A percentile compares a stretch with the other conserved stretches of the same genome.
These are phyloP conservation scores for Caerostris extrusa DNA, from an alignment of 1,140 invertebrate species.

Conservation along the genomic window DNA sequence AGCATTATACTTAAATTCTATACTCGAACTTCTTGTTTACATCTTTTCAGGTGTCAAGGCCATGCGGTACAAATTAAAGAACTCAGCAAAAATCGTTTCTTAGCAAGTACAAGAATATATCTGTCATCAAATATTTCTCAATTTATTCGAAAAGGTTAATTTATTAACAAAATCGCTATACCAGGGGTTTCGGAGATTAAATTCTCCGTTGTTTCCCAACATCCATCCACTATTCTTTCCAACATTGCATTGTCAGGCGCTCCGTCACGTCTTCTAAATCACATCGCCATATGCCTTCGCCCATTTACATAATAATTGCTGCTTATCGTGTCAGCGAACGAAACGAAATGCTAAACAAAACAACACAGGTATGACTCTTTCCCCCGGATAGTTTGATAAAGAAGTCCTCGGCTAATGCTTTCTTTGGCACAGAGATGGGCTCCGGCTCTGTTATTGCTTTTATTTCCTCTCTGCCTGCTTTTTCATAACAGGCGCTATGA, in stretches of 20 bases:
- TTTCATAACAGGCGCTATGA: neutral
- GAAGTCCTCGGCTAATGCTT: constrained; percentile 41
- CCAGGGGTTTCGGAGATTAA: too few species aligned
- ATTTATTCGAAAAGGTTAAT: too few species aligned
- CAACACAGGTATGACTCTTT: neutral
- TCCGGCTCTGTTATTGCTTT: neutral
- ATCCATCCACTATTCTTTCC: neutral
- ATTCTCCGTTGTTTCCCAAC: too few species aligned
- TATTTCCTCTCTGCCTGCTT: neutral
- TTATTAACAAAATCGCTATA: too few species aligned
- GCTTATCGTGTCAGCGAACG: neutral
- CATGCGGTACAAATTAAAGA: too few species aligned
- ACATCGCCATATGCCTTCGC: neutral
- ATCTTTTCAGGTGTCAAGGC: too few species aligned
- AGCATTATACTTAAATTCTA: too few species aligned
- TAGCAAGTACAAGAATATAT: too few species aligned
- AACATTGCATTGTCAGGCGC: neutral
- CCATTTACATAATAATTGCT: constrained; percentile 65
- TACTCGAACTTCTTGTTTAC: too few species aligned
- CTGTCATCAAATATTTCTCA: too few species aligned
- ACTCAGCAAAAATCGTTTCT: too few species aligned
- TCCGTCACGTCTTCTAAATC: constrained; percentile 21
- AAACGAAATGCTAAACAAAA: constrained; percentile 28
- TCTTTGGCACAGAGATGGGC: neutral
- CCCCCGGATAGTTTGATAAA: constrained; percentile 32